Conservation (phyloP, 2,113 vertebrate genomes). For the Pelecanoides urinatrix region DNA sequence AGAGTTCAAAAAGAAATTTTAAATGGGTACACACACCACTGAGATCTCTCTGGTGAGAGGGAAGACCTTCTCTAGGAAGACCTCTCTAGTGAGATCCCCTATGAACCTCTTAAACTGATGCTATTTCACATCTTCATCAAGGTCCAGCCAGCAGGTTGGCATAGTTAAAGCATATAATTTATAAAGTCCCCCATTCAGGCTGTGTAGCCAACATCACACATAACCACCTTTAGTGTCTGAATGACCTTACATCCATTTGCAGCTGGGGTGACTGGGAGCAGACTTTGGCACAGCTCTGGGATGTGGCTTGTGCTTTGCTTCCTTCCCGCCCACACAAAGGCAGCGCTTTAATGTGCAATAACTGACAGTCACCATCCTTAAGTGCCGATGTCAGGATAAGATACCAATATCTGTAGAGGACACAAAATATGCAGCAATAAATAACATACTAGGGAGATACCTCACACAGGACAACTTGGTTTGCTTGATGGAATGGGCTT, state of each 20-base stretch:
- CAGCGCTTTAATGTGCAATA: background rate
- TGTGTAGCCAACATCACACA: background rate
- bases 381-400: background rate
- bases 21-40: background rate
- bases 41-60: background rate
- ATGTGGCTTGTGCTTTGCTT: background rate
- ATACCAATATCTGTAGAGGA: background rate
- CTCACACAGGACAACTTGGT: background rate
- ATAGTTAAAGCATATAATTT: background rate
- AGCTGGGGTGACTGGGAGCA: background rate
- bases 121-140: background rate
- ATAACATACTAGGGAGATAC: background rate
- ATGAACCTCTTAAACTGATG: background rate
- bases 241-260: background rate
- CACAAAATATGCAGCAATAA: background rate
- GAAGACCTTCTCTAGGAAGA: background rate
- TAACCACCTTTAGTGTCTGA: background rate
- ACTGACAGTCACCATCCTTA: background rate
- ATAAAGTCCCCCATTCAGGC: background rate
- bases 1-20: conserved; percentile 41
- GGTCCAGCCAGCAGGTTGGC: background rate
- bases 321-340: background rate
- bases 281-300: background rate
- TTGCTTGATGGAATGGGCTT: background rate
- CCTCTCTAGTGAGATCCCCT: background rate